Evolutionary conservation across 2,113 vertebrate genomes (phyloP).

Genomic region (Piaya cayana): DNA sequence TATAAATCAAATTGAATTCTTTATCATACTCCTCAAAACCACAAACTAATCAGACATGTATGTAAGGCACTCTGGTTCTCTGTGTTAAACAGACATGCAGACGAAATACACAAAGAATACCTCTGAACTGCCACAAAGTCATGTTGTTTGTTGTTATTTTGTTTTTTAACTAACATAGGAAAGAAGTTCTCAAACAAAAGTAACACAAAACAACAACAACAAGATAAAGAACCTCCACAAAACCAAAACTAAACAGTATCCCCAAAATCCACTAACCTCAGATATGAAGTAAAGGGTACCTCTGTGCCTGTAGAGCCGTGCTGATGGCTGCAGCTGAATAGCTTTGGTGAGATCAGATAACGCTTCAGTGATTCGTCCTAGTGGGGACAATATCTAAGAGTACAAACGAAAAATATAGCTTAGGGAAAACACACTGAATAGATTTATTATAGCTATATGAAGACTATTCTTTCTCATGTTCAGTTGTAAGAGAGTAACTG

Average conservation of each 20-base stretch:
- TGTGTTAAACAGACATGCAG: background rate
- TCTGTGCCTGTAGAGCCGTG: conserved; percentile 91
- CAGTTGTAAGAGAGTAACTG: background rate
- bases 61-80: background rate
- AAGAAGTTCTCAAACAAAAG: background rate
- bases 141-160: background rate
- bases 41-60: background rate
- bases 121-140: background rate
- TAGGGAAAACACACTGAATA: background rate
- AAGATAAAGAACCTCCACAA: background rate
- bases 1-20: background rate
- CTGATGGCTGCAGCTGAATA: conserved; percentile 93
- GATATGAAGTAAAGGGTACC: conserved; percentile 96
- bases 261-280: conserved; percentile 80
- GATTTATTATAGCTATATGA: background rate
- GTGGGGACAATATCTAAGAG: conserved; percentile 90
- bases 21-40: background rate
- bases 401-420: background rate
- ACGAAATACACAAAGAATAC: background rate
- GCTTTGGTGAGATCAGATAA: conserved; percentile 93
- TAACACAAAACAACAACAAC: background rate
- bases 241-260: background rate
- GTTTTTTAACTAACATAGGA: background rate
- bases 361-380: conserved; percentile 93
- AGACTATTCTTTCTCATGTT: background rate